Conservation (phyloP, 2,113 vertebrate species). For the Gymnorhina tibicen region DNA sequence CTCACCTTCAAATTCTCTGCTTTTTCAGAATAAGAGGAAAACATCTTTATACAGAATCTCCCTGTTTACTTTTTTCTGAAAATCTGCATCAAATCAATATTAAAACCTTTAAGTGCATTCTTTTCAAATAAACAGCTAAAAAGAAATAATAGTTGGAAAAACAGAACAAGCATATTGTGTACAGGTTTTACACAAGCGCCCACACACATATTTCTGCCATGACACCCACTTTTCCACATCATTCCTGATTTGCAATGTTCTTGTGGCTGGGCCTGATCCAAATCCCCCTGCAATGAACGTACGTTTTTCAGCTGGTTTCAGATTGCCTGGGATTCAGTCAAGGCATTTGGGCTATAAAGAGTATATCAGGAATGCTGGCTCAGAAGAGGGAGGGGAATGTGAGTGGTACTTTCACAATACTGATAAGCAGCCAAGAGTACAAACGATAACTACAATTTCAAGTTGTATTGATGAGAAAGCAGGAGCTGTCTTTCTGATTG, state of each 20-base stretch:
- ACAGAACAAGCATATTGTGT: background rate
- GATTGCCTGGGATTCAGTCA: background rate
- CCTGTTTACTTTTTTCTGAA: background rate
- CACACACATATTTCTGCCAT: slow-evolving; percentile 40
- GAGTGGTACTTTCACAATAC: background rate
- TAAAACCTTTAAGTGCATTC: background rate
- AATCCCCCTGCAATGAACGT: background rate
- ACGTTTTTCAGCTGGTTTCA: slow-evolving; percentile 27
- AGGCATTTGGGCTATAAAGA: slow-evolving; percentile 27
- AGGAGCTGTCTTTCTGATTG: background rate
- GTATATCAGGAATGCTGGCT: slow-evolving; percentile 10
- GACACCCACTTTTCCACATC: slow-evolving; percentile 46
- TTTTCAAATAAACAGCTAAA: background rate
- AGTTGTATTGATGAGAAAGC: background rate
- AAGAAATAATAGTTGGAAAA: background rate
- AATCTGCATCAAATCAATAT: background rate
- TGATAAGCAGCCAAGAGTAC: background rate
- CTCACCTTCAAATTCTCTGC: background rate
- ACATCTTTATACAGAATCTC: background rate
- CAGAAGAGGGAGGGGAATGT: background rate
- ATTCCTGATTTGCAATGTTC: slow-evolving; percentile 45
- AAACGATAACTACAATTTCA: background rate
- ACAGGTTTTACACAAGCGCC: background rate
- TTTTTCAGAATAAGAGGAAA: background rate
- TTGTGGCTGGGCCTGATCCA: slow-evolving; percentile 15